phyloP scores from a whole-genome alignment of 2,113 vertebrate species.

The Tringa solitaria region DNA sequence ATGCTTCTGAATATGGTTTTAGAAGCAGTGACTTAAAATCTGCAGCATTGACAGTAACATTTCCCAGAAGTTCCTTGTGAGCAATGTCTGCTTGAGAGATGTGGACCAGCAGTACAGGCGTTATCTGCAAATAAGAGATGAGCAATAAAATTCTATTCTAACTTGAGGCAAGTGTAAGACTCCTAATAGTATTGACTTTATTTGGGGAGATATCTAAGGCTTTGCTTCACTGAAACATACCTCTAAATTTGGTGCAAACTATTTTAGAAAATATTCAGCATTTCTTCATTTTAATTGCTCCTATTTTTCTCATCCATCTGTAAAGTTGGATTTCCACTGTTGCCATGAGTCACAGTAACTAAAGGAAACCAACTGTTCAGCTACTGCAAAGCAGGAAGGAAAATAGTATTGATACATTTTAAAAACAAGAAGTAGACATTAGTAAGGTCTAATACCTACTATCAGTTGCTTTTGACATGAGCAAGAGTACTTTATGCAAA shows the following conservation, averaged over 20 bases:
- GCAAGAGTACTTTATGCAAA: neutral
- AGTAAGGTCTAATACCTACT: neutral
- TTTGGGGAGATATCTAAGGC: neutral
- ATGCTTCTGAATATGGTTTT: neutral
- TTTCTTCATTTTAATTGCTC: conserved; percentile 43
- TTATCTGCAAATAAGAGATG: neutral
- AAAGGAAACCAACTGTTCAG: conserved; percentile 26
- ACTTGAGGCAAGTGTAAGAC: neutral
- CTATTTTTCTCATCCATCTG: conserved; percentile 44
- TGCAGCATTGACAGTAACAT: neutral
- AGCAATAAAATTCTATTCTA: neutral
- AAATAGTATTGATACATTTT: neutral
- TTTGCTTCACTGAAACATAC: neutral
- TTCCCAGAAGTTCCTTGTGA: neutral
- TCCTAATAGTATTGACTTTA: conserved; percentile 29
- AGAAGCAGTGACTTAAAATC: neutral
- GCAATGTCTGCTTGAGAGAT: neutral
- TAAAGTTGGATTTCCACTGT: conserved; percentile 35
- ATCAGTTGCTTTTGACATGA: neutral
- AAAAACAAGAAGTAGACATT: neutral
- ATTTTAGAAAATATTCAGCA: conserved; percentile 36
- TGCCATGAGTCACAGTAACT: conserved; percentile 26
- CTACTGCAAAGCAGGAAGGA: neutral
- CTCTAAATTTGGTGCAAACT: conserved; percentile 27
- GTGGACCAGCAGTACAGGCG: neutral